Base-by-base conservation (phyloP, 2,888 invertebrate species). In the Brachyptera putata region DNA sequence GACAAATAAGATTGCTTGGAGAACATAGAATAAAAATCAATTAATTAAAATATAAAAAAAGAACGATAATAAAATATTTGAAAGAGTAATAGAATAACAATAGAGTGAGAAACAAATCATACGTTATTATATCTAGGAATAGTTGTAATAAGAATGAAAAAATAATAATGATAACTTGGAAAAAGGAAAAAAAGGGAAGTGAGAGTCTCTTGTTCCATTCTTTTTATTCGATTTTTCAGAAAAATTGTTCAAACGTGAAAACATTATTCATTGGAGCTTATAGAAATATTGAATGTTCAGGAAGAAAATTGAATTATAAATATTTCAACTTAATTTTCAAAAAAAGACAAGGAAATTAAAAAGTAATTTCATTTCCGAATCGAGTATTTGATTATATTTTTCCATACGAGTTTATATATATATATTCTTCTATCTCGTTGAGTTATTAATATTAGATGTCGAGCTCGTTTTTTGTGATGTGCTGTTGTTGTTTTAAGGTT, bases 191-290 rank as follows among this genome's bases (percentile, higher is more conserved):
- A n/a, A n/a, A n/a, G n/a, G n/a, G n/a, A n/a, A n/a, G n/a, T n/a
- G n/a, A n/a, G n/a, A n/a, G 41, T 46, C n/a, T 24, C 24, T 46
- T 46, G 46, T 46, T 24, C n/a, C 24, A 46, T 46, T 11, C 21
- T 46, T 24, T 24, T 21, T 24, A 46, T 24, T 46, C 46, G 24
- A 22, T 46, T 46, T n/a, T n/a, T 11, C 21, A 13, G 46, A 1
- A n/a, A 22, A 46, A 46, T 46, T 24, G 46, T 21, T 16, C 22
- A 9, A 11, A 21, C 46, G 46, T 46, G 24, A 24, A 24, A 3
- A 21, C 46, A 24, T 46, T 22, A 46, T 13, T 46, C 46, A n/a
- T 4, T 16, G 46, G 24, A 3, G 46, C n/a, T 46, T 46, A 22
- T 21, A 24, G 4, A 46, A 46, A 46, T 21, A 21, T 21, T n/a